These are phyloP conservation scores for Nestor notabilis DNA, from an alignment of 2,113 vertebrate genomes.

Conservation along the genomic window DNA sequence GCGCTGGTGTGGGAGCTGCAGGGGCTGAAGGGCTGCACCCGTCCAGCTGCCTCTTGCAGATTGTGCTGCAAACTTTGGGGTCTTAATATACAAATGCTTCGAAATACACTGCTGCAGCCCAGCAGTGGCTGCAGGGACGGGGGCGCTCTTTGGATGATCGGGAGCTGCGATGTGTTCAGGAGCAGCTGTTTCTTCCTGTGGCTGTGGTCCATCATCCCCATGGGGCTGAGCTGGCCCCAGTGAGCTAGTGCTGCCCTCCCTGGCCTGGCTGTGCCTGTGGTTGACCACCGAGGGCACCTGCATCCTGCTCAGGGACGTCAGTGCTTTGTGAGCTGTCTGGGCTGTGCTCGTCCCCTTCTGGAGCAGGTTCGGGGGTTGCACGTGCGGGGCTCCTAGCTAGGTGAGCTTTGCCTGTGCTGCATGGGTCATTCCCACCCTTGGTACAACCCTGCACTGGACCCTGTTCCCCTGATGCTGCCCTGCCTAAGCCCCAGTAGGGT, in stretches of 20 bases:
- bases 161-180: accelerated
- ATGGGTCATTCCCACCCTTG: background rate
- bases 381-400: too few species aligned
- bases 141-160: background rate
- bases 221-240: background rate
- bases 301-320: accelerated
- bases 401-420: background rate
- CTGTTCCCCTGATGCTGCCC: accelerated
- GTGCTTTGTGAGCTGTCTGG: background rate
- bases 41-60: background rate
- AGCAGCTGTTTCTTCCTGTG: accelerated
- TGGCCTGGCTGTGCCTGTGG: background rate
- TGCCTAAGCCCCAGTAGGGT: background rate
- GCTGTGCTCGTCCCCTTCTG: accelerated
- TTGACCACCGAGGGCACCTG: too few species aligned
- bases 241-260: background rate
- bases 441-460: background rate
- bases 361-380: background rate
- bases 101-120: accelerated
- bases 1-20: accelerated
- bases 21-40: background rate
- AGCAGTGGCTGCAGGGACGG: too few species aligned
- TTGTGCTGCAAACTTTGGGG: accelerated
- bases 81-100: background rate
- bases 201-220: accelerated